Evolutionary conservation across 1,140 invertebrate genomes (phyloP).

Genomic region (Subanguina moxae): DNA sequence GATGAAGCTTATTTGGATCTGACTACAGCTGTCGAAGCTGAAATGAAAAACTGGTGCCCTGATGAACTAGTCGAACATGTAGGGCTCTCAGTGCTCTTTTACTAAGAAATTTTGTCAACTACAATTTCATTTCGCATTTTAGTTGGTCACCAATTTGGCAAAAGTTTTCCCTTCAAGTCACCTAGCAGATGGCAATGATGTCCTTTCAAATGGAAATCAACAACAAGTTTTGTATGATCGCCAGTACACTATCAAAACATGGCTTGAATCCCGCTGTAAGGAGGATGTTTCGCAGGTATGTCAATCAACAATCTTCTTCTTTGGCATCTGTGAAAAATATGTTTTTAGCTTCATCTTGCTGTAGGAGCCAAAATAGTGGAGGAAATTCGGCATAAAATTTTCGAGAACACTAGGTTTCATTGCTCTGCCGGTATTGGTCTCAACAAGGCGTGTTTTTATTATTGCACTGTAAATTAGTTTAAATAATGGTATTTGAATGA

Average conservation of each 20-base stretch:
- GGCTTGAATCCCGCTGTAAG: background rate
- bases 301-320: background rate
- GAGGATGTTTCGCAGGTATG: background rate
- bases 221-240: background rate
- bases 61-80: too few species aligned
- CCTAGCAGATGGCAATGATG: background rate
- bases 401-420: background rate
- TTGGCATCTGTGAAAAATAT: background rate
- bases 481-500: background rate
- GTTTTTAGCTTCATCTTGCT: constrained; percentile 6
- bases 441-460: background rate
- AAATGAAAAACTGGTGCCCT: background rate
- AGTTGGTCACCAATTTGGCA: background rate
- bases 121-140: too few species aligned
- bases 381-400: background rate
- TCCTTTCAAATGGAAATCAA: background rate
- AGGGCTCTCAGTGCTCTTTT: too few species aligned
- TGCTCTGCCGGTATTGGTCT: constrained; percentile 9
- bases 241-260: background rate
- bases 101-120: too few species aligned
- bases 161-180: background rate
- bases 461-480: too few species aligned
- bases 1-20: constrained; percentile 8
- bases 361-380: background rate
- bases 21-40: background rate